Base-by-base conservation (phyloP, 1,140 invertebrate genomes). In the Galendromus occidentalis region DNA sequence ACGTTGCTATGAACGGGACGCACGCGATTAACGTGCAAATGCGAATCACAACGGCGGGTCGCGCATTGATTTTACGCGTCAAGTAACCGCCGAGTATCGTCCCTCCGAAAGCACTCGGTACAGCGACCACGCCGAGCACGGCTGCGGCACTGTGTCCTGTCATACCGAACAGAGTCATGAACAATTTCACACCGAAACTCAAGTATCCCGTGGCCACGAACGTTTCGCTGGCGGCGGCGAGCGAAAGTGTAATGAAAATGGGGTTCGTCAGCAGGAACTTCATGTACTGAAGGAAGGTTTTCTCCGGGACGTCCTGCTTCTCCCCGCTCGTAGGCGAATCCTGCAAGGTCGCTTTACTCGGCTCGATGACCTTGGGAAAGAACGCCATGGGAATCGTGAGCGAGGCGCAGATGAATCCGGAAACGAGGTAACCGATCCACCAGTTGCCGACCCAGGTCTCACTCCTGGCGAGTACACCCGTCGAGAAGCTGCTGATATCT, bases 221-320 rank as follows among this genome's bases (percentile, higher is more conserved):
- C 20, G 51, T 59, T 33, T 59, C 51, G 9, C 51, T 59, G 2
- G 51, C 51, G 2, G 51, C 51, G 4, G 51, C 51, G 17, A 59
- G 22, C 51, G 51, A 59, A 20, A 59, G 22, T 33, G 51, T 59
- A 22, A 59, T 59, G 22, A 59, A 59, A 14, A 59, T 59, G 2
- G 51, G 51, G 33, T 59, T 59, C 22, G 51, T 59, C 22, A 59
- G 9, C 2, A 59, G 51, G 22, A 59, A 59, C 25, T 59, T 59
- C 51, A 59, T 59, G 51, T 59, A 59, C 51, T 59, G 51, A 25
- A 59, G 51, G 9, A 59, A 59, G 14, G 51, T 59, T 9, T 59
- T 59, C 25, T 59, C 51, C 17, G 25, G 22, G 25, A 22, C n/a
- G 20, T 4, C 33, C 4, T 25, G 4, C 6, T 25, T 29, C 51